phyloP scores from a whole-genome alignment of 2,797 vertebrate species.

The Pseudochirops cupreus region DNA sequence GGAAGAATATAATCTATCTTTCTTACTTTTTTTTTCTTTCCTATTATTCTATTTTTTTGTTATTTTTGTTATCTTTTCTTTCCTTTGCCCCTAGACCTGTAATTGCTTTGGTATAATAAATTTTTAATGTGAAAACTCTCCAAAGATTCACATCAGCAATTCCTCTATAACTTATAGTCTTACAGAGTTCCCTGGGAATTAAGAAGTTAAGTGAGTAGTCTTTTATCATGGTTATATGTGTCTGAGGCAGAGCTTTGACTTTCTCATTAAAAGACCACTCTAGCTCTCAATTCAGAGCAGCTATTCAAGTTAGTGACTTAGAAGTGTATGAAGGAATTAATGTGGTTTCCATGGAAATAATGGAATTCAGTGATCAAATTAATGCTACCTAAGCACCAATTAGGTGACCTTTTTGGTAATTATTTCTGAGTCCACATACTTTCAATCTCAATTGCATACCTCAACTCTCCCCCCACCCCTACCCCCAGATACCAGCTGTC shows the following conservation, averaged over 20 bases:
- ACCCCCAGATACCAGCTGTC: too few species aligned
- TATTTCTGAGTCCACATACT: background rate
- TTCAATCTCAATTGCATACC: too few species aligned
- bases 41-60: too few species aligned
- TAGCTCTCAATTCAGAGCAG: background rate
- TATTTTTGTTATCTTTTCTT: background rate
- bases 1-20: too few species aligned
- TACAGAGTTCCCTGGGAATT: background rate
- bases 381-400: background rate
- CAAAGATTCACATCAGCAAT: background rate
- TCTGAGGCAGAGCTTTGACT: background rate
- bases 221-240: background rate
- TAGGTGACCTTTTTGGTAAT: background rate
- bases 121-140: background rate
- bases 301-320: too few species aligned
- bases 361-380: constrained; percentile 7
- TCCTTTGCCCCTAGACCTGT: background rate
- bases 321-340: too few species aligned
- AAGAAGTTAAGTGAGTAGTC: background rate
- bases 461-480: too few species aligned
- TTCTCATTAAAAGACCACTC: background rate
- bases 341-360: too few species aligned
- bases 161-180: background rate
- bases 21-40: too few species aligned
- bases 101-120: background rate